Evolutionary conservation across 2,113 vertebrate species (phyloP).

Genomic region (Galeopterus variegatus): DNA sequence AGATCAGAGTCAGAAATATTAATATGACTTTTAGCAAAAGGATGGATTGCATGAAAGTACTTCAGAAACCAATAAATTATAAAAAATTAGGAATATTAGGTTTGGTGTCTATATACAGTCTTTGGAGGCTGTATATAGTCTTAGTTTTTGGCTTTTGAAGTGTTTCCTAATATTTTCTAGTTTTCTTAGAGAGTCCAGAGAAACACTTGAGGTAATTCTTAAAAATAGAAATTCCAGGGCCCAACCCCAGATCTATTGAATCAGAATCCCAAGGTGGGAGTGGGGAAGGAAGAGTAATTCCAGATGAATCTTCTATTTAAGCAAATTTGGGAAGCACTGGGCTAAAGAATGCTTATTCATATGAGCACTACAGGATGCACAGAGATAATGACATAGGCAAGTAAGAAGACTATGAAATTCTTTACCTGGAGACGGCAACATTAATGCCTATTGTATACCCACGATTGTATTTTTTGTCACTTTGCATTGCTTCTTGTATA

Average conservation of each 20-base stretch:
- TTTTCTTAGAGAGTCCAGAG: neutral
- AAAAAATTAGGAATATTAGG: neutral
- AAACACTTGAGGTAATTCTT: constrained; percentile 22
- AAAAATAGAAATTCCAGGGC: constrained; percentile 6
- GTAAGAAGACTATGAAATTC: neutral
- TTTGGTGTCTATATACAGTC: neutral
- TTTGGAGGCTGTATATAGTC: neutral
- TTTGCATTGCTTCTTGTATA: constrained; percentile 47
- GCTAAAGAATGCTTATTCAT: neutral
- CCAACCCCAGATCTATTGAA: neutral
- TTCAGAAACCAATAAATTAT: neutral
- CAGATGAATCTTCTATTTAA: constrained; percentile 41
- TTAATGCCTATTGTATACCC: neutral
- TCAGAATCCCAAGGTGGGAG: neutral
- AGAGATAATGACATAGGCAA: constrained; percentile 12
- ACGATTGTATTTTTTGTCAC: neutral
- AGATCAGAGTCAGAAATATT: neutral
- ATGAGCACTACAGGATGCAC: neutral
- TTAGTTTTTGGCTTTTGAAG: constrained; percentile 17
- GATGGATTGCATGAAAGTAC: neutral
- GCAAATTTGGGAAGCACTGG: neutral
- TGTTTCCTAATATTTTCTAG: neutral
- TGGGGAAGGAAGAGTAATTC: neutral
- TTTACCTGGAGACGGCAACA: neutral
- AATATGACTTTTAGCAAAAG: constrained; percentile 25